A percentile compares a stretch with the other conserved stretches of the same genome.
These are phyloP conservation scores for Zaprionus bogoriensis DNA, from an alignment of 2,888 invertebrate genomes.

Conservation along the genomic window DNA sequence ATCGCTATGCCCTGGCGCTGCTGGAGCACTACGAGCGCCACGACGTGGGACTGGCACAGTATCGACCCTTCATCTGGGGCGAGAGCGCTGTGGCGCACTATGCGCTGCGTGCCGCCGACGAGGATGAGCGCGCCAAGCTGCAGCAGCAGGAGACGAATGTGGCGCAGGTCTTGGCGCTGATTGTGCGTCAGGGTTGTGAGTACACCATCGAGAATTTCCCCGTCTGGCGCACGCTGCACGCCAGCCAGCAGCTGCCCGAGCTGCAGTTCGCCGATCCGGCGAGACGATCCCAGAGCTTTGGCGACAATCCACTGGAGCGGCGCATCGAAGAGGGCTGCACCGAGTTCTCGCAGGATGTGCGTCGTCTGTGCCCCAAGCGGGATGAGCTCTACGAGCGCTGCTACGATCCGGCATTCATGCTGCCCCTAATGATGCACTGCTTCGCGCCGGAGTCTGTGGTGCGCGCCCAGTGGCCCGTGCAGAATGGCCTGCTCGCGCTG, in stretches of 20 bases:
- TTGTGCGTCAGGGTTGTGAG: constrained; percentile 86
- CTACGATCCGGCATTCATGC: constrained; percentile 92
- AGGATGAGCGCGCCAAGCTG: constrained; percentile 84
- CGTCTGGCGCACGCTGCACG: constrained; percentile 84
- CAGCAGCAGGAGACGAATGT: constrained; percentile 88
- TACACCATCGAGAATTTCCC: constrained; percentile 89
- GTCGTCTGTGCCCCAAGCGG: constrained; percentile 80
- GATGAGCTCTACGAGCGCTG: constrained; percentile 82
- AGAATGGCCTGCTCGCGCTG: constrained; percentile 88
- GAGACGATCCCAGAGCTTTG: constrained; percentile 55
- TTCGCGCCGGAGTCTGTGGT: constrained; percentile 90
- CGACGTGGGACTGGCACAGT: constrained; percentile 86
- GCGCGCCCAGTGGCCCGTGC: constrained; percentile 87
- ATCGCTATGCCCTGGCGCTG: constrained; percentile 88
- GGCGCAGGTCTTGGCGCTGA: constrained; percentile 88
- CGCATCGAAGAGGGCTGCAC: constrained; percentile 68
- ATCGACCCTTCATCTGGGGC: constrained; percentile 93
- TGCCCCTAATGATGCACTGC: constrained; percentile 90
- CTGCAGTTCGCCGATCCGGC: constrained; percentile 69
- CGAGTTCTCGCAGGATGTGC: constrained; percentile 55
- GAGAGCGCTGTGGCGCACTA: constrained; percentile 91
- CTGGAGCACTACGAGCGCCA: constrained; percentile 88
- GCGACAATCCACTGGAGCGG: constrained; percentile 75
- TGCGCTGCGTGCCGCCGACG: constrained; percentile 84
- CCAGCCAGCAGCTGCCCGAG: constrained; percentile 76